These are phyloP conservation scores for Malurus leucopterus DNA, from an alignment of 2,797 vertebrate genomes.

Conservation along the genomic window DNA sequence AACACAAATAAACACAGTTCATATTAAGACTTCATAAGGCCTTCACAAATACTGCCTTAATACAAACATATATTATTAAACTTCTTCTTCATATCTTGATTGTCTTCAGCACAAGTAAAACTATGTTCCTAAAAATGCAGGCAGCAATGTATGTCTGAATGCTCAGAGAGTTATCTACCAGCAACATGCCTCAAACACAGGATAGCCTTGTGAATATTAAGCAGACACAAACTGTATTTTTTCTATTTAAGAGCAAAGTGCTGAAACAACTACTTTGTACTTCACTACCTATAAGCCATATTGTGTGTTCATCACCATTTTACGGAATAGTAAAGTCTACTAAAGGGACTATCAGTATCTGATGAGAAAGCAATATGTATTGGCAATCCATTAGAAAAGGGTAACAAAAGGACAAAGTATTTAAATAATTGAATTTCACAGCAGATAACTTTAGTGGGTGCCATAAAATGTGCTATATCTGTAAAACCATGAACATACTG, in stretches of 20 bases:
- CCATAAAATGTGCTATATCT: conserved; percentile 50
- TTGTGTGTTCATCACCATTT: conserved; percentile 26
- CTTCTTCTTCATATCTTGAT: background rate
- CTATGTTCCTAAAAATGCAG: background rate
- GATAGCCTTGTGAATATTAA: background rate
- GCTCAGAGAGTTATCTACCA: background rate
- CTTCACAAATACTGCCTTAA: background rate
- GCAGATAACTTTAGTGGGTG: conserved; percentile 45
- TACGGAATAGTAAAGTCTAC: conserved; percentile 18
- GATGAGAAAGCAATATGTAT: conserved; percentile 57
- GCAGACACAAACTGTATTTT: background rate
- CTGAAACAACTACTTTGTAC: conserved; percentile 44
- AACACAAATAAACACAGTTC: background rate
- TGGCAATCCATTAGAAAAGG: conserved; percentile 58
- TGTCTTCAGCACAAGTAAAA: background rate
- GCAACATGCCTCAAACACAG: background rate
- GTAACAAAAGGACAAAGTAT: conserved; percentile 57
- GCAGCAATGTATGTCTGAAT: background rate
- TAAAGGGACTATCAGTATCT: conserved; percentile 51
- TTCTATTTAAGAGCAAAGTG: conserved; percentile 2
- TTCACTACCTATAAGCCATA: background rate
- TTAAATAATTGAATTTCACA: conserved; percentile 48
- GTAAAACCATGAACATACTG: conserved; percentile 30
- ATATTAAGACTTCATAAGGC: background rate
- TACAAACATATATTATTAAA: background rate